These are phyloP conservation scores for Streptopelia turtur DNA, from an alignment of 2,797 vertebrate species.

Conservation along the genomic window DNA sequence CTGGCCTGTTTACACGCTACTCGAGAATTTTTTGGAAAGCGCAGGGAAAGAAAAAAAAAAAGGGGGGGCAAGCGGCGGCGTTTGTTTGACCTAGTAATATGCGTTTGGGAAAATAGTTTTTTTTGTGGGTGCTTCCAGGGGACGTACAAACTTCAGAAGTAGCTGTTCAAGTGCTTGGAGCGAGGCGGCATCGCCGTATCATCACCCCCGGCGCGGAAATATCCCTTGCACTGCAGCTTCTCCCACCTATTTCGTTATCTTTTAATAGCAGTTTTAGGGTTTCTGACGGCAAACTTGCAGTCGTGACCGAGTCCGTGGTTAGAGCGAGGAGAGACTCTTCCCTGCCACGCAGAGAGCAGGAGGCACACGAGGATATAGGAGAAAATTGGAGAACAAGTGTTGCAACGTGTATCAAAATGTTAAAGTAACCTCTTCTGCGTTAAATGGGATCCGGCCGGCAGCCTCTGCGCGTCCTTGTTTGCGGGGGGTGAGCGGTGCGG, in stretches of 20 bases:
- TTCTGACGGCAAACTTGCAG: fast-evolving
- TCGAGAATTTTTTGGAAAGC: conserved; percentile 53
- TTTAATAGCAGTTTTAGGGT: not conserved
- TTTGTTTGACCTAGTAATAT: conserved; percentile 57
- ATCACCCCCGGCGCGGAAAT: not conserved
- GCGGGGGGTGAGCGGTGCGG: fast-evolving
- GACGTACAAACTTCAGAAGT: not conserved
- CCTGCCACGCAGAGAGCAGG: not conserved
- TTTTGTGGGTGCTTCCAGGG: conserved; percentile 6
- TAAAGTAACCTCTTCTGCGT: not conserved
- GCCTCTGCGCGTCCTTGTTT: not conserved
- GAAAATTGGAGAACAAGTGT: not conserved
- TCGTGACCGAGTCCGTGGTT: too few species aligned
- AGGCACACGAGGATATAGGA: fast-evolving
- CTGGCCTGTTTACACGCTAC: conserved; percentile 66
- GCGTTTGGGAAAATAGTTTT: conserved; percentile 21
- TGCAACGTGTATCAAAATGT: not conserved
- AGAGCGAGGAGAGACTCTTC: not conserved
- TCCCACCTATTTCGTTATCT: not conserved
- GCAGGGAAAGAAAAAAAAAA: conserved; percentile 34
- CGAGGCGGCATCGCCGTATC: not conserved
- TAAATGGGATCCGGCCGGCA: not conserved
- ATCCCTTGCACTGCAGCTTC: not conserved
- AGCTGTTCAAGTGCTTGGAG: not conserved
- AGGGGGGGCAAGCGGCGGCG: not conserved